Conservation (phyloP, 1,140 invertebrate genomes). For the Mycetomoellerius zeteki region DNA sequence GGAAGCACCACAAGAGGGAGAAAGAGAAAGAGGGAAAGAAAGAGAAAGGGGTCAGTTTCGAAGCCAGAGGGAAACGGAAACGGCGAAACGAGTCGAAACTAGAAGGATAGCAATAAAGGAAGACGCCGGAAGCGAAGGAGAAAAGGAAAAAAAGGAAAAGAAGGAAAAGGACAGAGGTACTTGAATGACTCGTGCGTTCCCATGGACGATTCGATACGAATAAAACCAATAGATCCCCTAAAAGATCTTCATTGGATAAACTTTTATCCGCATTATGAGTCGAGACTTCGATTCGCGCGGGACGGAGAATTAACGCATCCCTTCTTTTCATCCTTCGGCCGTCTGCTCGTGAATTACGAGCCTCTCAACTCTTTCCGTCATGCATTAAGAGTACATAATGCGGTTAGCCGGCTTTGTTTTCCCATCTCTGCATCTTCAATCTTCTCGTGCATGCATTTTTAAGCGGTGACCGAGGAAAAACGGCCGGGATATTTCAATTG, state of each 20-base stretch:
- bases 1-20: conserved; percentile 18
- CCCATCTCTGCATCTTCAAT: conserved; percentile 2
- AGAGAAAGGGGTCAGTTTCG: conserved; percentile 15
- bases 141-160: background rate
- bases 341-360: background rate
- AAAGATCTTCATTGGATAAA: conserved; percentile 72
- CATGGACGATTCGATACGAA: conserved; percentile 64
- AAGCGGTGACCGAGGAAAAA: background rate
- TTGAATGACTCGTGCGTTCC: conserved; percentile 54
- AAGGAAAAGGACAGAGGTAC: background rate
- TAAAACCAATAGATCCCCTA: conserved; percentile 67
- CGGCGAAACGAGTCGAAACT: conserved; percentile 17
- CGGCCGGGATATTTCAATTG: background rate
- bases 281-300: conserved; percentile 46
- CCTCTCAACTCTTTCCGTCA: background rate
- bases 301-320: conserved; percentile 63
- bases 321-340: conserved; percentile 34
- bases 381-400: conserved; percentile 37
- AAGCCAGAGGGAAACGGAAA: conserved; percentile 27
- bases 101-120: conserved; percentile 8
- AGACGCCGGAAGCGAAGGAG: conserved; percentile 10
- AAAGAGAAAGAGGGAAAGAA: background rate
- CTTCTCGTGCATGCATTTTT: conserved; percentile 16
- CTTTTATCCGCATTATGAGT: conserved; percentile 63
- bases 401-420: background rate